Conservation (phyloP, 1,140 invertebrate species). For the Microplitis demolitor region DNA sequence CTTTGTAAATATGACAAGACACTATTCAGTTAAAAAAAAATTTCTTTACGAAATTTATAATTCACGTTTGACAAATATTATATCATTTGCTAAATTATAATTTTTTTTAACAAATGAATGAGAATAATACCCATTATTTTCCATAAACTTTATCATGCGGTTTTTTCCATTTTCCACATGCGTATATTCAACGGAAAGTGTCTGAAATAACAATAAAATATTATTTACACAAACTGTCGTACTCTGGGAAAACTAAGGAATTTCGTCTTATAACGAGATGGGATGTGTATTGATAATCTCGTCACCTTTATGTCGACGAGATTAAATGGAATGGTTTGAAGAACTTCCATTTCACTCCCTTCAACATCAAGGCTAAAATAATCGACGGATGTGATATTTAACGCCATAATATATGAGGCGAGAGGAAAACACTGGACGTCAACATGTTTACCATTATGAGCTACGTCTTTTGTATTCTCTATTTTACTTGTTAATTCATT, state of each 20-base stretch:
- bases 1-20: too few species aligned
- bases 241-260: neutral
- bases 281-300: too few species aligned
- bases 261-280: too few species aligned
- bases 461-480: slow-evolving; percentile 37
- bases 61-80: slow-evolving; percentile 54
- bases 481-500: neutral
- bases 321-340: slow-evolving; percentile 64
- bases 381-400: slow-evolving; percentile 53
- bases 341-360: slow-evolving; percentile 62
- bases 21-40: too few species aligned
- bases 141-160: slow-evolving; percentile 50
- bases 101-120: slow-evolving; percentile 48
- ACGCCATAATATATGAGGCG: slow-evolving; percentile 58
- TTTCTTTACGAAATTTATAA: neutral
- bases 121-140: slow-evolving; percentile 48
- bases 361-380: slow-evolving; percentile 64
- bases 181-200: slow-evolving; percentile 56
- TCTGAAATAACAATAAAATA: slow-evolving; percentile 24
- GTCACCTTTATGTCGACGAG: slow-evolving; percentile 56
- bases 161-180: slow-evolving; percentile 46
- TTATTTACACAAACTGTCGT: neutral
- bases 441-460: slow-evolving; percentile 39
- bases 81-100: slow-evolving; percentile 57
- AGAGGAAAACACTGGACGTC: slow-evolving; percentile 64